Percentiles rank a stretch among this genome's conserved stretches.
phyloP scores from a whole-genome alignment of 2,797 vertebrate species.

The Xiphophorus birchmanni region DNA sequence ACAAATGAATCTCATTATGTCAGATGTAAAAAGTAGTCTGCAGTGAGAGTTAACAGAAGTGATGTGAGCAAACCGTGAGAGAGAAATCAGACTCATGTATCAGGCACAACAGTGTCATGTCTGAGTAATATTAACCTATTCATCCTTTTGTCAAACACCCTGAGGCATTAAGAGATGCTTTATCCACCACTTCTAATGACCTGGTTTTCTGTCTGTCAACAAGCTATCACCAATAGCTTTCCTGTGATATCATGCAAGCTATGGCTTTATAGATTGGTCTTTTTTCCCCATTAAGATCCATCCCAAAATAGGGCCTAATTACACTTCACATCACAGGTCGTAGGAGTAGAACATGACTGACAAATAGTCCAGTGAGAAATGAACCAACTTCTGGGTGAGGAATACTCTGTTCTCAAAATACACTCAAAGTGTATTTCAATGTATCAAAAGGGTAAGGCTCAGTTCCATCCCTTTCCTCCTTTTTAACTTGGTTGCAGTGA shows the following conservation, averaged over 20 bases:
- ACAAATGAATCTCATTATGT: too few species aligned
- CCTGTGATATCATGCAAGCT: background rate
- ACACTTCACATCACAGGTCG: background rate
- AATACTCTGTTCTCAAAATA: background rate
- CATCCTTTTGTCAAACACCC: background rate
- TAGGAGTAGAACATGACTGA: background rate
- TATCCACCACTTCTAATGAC: background rate
- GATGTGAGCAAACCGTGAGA: too few species aligned
- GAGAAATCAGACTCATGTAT: too few species aligned
- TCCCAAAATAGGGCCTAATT: background rate
- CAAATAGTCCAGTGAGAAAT: background rate
- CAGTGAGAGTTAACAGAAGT: too few species aligned
- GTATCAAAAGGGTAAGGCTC: slow-evolving; percentile 7
- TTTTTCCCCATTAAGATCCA: background rate
- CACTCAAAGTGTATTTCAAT: background rate
- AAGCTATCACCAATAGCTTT: background rate
- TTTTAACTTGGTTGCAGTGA: slow-evolving; percentile 11
- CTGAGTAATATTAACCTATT: background rate
- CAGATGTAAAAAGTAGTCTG: too few species aligned
- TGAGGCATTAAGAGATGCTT: background rate
- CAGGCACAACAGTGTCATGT: too few species aligned
- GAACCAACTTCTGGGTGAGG: background rate
- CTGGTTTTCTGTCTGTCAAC: background rate
- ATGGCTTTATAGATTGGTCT: background rate
- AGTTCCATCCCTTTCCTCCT: background rate